Evolutionary conservation across 2,113 vertebrate species (phyloP).

Genomic region (Zapus hudsonius): DNA sequence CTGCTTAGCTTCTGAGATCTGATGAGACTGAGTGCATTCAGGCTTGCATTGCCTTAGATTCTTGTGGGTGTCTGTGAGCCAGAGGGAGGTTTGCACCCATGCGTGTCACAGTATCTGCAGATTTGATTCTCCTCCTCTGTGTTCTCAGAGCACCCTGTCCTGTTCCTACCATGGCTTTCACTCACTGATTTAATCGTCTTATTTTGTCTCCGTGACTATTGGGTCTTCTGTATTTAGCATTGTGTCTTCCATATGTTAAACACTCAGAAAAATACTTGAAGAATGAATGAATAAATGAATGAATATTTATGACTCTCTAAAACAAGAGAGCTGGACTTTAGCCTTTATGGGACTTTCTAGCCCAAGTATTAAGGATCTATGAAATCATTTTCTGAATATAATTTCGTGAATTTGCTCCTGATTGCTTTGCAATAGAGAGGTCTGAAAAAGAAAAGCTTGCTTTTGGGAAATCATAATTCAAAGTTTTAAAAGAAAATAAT

Average conservation of each 20-base stretch:
- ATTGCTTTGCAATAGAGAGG: slow-evolving; percentile 12
- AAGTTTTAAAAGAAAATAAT: slow-evolving; percentile 34
- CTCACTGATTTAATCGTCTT: slow-evolving; percentile 10
- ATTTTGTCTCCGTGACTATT: not conserved
- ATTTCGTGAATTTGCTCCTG: slow-evolving; percentile 32
- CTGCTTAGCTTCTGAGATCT: not conserved
- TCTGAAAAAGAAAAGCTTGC: not conserved
- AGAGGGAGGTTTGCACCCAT: not conserved
- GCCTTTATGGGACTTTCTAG: not conserved
- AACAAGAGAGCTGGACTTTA: not conserved
- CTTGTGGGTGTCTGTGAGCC: not conserved
- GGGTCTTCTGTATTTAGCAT: not conserved
- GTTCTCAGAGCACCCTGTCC: not conserved
- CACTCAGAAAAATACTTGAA: slow-evolving; percentile 30
- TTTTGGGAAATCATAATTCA: not conserved
- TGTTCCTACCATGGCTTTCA: not conserved
- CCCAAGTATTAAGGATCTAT: slow-evolving; percentile 1
- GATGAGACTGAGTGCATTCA: not conserved
- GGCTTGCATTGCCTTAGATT: not conserved
- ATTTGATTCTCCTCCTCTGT: not conserved
- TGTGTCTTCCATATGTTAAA: not conserved
- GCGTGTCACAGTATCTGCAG: not conserved
- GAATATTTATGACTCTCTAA: slow-evolving; percentile 32
- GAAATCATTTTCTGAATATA: slow-evolving; percentile 37
- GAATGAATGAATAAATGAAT: not conserved